Evolutionary conservation across 2,113 vertebrate genomes (phyloP), one percentile per base, ranked within the genome.

Genomic region (Megalops atlanticus): DNA sequence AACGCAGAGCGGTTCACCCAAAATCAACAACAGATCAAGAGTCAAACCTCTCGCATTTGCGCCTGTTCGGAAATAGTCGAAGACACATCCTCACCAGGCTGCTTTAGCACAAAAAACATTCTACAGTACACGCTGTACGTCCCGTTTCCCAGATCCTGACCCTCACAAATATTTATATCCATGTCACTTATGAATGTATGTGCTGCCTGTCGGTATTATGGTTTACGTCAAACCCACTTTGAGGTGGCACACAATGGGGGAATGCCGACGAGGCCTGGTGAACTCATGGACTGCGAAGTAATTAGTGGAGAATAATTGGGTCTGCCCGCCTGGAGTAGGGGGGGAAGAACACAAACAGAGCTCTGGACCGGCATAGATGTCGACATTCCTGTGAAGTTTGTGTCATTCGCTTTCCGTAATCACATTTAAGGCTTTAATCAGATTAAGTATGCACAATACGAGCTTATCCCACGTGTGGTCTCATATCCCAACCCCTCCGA

Each of bases 401-500:
- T 93, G 91, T 93, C 90, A 89, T 85, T 93, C 87, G 86, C 87
- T 89, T 64, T 89, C 89, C 86, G 89, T 89, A 91, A 91, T 91
- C 90, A 90, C 86, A 86, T 89, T 90, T 90, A 86, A 88, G 88
- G 84, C 85, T 89, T 89, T 93, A 93, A 94, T 92, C 90, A 85
- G 90, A 92, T 93, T 91, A 92, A 88, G 85, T 88, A 87, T 90
- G 89, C 89, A 91, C 89, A 92, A 92, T 92, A 89, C 86, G 81
- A 83, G 90, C 85, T 91, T 91, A 92, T 84, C 85, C 82, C 89
- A 91, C 91, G 93, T 93, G 93, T 93, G 93, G 93, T 93, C 93
- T 92, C 84, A 71, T 86, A 85, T 80, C 74, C 81, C 80, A 79
- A 76, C 90, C 84, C 4, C 83, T 81, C 79, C 84, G 74, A 92